Base-by-base conservation (phyloP, 2,113 vertebrate species). In the Amblyornis subalaris region DNA sequence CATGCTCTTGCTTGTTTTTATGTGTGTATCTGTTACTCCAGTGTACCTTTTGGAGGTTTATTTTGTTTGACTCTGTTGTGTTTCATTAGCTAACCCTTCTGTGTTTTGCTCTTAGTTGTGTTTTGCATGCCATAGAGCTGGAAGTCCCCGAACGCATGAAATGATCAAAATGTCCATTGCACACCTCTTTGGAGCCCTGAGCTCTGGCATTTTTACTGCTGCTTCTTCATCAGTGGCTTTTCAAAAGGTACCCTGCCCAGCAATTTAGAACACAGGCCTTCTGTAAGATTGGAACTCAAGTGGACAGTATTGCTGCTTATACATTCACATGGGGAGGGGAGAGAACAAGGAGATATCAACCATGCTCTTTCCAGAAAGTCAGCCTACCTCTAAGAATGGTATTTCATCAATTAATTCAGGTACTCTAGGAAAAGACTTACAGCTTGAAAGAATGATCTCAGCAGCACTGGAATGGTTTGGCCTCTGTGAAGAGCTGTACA, bases 61-160 rank as follows among this genome's bases (percentile, higher is more conserved):
- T 79, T 94, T 90, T 87, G 66, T 94, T 77, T 95, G 42, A 89
- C 45, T 36, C 23, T 35, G 21, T 71, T 84, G 48, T 85, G 74
- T 90, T 95, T 76, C 55, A 60, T 55, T 83, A 55, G 44, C 88
- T 97, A 97, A 98, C 82, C 87, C 73, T 51, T 92, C 66, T 97
- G 50, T 97, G 93, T 97, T 97, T 96, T 97, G 89, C 91, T 96
- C 88, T 80, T 97, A 97, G 97, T 94, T 98, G 86, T 98, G 96
- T 96, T 96, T 98, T 94, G 96, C 97, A 96, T 98, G 97, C 81
- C 83, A 77, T 97, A 97, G 97, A 97, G 86, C 95, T 93, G 97
- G 97, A 97, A 96, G 95, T 94, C 82, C 96, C 70, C 97, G 89
- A 93, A 83, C 98, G 96, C 97, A 97, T 98, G 97, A 97, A 96